phyloP scores from a whole-genome alignment of 2,797 vertebrate species.

The Buphagus erythrorhynchus region DNA sequence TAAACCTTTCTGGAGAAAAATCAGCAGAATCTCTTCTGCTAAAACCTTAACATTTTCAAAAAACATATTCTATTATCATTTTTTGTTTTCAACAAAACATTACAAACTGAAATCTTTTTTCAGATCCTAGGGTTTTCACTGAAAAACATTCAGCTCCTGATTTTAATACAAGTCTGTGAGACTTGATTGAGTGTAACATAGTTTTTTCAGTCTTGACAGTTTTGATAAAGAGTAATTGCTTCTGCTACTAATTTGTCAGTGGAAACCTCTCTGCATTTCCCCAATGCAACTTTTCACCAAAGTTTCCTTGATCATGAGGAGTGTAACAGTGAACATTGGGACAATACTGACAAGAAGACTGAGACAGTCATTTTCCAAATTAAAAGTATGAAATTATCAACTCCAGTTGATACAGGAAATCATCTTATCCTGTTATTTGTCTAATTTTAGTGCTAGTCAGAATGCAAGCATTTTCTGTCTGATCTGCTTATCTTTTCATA shows the following conservation, averaged over 20 bases:
- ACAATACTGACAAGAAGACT: background rate
- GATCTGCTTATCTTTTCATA: background rate
- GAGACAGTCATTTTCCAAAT: background rate
- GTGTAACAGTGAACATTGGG: background rate
- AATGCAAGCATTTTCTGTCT: background rate
- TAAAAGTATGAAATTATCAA: background rate
- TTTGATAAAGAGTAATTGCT: background rate
- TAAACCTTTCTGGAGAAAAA: background rate
- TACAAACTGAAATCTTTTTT: rapidly evolving
- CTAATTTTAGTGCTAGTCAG: background rate
- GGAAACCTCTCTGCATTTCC: background rate
- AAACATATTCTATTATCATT: rapidly evolving
- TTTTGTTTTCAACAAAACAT: background rate
- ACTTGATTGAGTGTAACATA: background rate
- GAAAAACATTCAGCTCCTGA: background rate
- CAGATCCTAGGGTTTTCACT: rapidly evolving
- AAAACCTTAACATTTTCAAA: background rate
- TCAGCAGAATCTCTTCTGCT: background rate
- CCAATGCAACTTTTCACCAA: background rate
- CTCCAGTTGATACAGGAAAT: background rate
- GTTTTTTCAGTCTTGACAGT: background rate
- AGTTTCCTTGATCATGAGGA: background rate
- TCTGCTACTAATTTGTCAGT: background rate
- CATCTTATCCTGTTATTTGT: background rate
- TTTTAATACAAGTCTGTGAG: background rate